A percentile compares a stretch with the other conserved stretches of the same genome.
These are phyloP conservation scores for Dyspetes luteomarginatus DNA, from an alignment of 2,888 invertebrate species.

Conservation along the genomic window DNA sequence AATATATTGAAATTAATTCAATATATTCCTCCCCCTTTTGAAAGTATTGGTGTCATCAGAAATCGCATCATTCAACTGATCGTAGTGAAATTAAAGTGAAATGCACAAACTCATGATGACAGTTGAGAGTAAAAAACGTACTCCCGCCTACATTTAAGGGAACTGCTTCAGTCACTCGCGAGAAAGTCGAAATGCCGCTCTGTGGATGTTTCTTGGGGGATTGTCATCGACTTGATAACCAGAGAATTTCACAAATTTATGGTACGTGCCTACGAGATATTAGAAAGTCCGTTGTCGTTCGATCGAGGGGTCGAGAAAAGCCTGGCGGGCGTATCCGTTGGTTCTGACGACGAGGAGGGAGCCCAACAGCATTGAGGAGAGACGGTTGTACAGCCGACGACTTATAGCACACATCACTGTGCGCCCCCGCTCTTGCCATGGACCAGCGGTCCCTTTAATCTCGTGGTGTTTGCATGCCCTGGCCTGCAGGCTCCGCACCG, in stretches of 20 bases:
- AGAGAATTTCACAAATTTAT: constrained; percentile 42
- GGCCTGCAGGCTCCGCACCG: constrained; percentile 65
- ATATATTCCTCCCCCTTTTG: no score
- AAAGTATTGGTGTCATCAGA: no score
- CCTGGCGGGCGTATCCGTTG: constrained; percentile 66
- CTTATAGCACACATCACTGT: constrained; percentile 38
- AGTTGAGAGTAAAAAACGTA: no score
- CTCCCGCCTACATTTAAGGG: no score
- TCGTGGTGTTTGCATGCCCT: constrained; percentile 82
- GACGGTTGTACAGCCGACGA: constrained; percentile 58
- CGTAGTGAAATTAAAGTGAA: no score
- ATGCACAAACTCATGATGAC: neutral
- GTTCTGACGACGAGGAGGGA: constrained; percentile 54
- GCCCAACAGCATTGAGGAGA: constrained; percentile 48
- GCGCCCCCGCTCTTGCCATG: constrained; percentile 67
- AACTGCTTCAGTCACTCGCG: neutral
- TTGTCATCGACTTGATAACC: constrained; percentile 24
- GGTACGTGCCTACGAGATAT: constrained; percentile 41
- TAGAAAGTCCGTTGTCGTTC: constrained; percentile 48
- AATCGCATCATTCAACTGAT: no score
- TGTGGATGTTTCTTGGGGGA: neutral
- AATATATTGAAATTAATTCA: no score
- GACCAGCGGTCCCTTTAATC: constrained; percentile 81
- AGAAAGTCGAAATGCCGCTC: neutral
- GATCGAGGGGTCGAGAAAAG: constrained; percentile 55